These are phyloP conservation scores for Pelmatolapia mariae DNA, from an alignment of 2,113 vertebrate genomes.

Conservation along the genomic window DNA sequence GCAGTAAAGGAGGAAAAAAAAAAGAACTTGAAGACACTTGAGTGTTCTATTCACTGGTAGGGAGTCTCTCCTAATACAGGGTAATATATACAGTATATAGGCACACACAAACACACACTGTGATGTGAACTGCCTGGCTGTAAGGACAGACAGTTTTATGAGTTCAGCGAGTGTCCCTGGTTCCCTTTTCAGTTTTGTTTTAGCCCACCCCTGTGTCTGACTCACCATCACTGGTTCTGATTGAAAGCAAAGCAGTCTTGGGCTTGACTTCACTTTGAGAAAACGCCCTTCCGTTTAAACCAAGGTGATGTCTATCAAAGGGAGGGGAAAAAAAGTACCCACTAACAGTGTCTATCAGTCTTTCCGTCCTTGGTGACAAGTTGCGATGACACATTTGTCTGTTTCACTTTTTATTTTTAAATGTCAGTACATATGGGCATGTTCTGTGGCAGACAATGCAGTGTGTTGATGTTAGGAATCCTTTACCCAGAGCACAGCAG, in stretches of 20 bases:
- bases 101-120: not conserved
- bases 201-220: constrained; percentile 43
- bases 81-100: not conserved
- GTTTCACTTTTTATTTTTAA: not conserved
- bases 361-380: constrained; percentile 12
- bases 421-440: not conserved
- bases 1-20: not conserved
- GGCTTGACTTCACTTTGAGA: not conserved
- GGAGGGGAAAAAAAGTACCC: not conserved
- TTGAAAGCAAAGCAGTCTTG: constrained; percentile 10
- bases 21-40: not conserved
- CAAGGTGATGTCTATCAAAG: constrained; percentile 21
- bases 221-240: constrained; percentile 17
- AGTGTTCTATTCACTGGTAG: not conserved
- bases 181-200: constrained; percentile 17
- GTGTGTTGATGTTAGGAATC: not conserved
- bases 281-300: not conserved
- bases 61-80: not conserved
- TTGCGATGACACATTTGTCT: not conserved
- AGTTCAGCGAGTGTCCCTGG: constrained; percentile 12
- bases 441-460: not conserved
- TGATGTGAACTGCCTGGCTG: not conserved
- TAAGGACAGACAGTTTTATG: constrained; percentile 24
- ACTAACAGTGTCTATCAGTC: not conserved
- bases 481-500: not conserved